A percentile compares a stretch with the other conserved stretches of the same genome.
These are phyloP conservation scores for Streptopelia turtur DNA, from an alignment of 2,797 vertebrate species.

Conservation along the genomic window DNA sequence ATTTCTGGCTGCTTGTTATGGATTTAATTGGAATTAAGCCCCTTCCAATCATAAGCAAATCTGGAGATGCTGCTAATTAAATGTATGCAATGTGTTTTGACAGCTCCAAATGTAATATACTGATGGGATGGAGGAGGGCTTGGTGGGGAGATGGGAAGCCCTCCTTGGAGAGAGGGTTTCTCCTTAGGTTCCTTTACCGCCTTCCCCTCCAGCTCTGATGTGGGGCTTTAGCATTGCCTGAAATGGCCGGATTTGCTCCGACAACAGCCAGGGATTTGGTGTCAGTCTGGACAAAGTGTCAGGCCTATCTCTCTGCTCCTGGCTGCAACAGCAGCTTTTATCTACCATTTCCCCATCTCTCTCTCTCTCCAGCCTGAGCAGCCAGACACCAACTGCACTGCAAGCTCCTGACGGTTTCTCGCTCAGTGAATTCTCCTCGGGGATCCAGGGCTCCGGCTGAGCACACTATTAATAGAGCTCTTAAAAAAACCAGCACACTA, in stretches of 20 bases:
- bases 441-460: background rate
- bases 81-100: background rate
- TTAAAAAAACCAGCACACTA: background rate
- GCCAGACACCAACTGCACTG: background rate
- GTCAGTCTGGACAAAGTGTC: background rate
- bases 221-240: background rate
- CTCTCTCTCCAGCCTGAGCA: background rate
- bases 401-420: background rate
- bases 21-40: background rate
- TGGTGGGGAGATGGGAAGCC: background rate
- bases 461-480: background rate
- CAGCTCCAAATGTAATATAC: background rate
- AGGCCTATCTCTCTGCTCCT: background rate
- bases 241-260: background rate
- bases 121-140: background rate
- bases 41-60: background rate
- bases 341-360: background rate
- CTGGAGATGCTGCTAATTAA: background rate
- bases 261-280: background rate
- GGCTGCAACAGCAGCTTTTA: background rate
- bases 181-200: background rate
- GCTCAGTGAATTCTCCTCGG: background rate
- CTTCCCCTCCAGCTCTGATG: background rate
- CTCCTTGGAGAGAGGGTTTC: background rate
- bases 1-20: background rate